Evolutionary conservation across 2,113 vertebrate species (phyloP), one percentile per base, ranked within the genome.

Genomic region (Bettongia penicillata): DNA sequence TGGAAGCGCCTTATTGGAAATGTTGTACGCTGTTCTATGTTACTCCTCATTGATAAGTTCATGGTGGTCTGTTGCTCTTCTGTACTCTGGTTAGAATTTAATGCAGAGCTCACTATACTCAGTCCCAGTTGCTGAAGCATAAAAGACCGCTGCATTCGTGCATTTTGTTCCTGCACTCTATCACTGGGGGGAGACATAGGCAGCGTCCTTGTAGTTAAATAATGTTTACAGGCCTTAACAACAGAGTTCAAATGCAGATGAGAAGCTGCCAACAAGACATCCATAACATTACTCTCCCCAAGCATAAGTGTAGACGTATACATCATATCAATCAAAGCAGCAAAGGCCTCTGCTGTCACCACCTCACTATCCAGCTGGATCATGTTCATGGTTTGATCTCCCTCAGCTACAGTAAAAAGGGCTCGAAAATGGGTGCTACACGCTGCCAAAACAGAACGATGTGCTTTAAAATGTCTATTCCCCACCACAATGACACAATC

Each of bases 251-350:
- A 98, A 97, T 99, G 99, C 95, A 99, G 98, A 97, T 99, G 99
- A 49, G 99, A 99, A 8, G 99, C 99, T 23, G 99, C 99, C 55
- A 99, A 97, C 96, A 99, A 98, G 95, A 99, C 99, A 55, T 99
- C 99, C 99, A 99, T 99, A 50, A 99, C 99, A 0, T 99, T 99
- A 98, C 99, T 99, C 98, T 99, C 99, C 19, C 99, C 99, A 3
- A 99, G 99, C 99, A 99, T 99, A 3, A 99, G 99, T 0, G 99
- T 99, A 51, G 99, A 99, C 0, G 99, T 99, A 91, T 99, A 99
- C 99, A 99, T 99, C 99, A 99, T 99, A 98, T 99, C 99, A 93
- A 99, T 99, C 90, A 99, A 99, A 0, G 99, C 99, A 0, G 99
- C 99, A 89, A 99, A 99, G 3, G 99, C 99, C 97, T 99, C 99